Evolutionary conservation across 2,113 vertebrate genomes (phyloP).

Genomic region (Rallus limicola): DNA sequence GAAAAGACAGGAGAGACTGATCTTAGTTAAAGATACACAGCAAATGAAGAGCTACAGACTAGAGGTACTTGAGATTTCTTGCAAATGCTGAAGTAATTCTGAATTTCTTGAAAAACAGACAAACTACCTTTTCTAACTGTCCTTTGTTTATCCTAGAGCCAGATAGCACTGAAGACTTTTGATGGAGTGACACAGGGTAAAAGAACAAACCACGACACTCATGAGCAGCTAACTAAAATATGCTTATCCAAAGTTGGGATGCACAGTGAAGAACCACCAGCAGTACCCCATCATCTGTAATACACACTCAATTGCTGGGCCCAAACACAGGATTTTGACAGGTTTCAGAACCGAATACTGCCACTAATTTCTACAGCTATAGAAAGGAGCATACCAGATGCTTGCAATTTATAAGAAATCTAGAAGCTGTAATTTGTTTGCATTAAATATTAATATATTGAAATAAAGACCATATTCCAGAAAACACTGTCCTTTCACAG

Average conservation of each 20-base stretch:
- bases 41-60: background rate
- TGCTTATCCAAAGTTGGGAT: background rate
- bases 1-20: background rate
- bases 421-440: slow-evolving; percentile 32
- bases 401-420: slow-evolving; percentile 27
- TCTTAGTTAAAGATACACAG: background rate
- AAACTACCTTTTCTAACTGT: background rate
- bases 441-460: slow-evolving; percentile 50
- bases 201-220: background rate
- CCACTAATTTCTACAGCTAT: slow-evolving; percentile 4
- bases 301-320: background rate
- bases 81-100: background rate
- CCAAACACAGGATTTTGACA: background rate
- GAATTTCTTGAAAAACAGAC: background rate
- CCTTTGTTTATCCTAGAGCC: background rate
- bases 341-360: slow-evolving; percentile 9
- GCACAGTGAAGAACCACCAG: background rate
- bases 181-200: background rate
- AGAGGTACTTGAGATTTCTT: background rate
- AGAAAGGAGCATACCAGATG: background rate
- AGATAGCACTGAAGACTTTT: background rate
- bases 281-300: background rate
- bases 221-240: background rate
- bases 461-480: background rate
- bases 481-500: slow-evolving; percentile 10